Percentiles rank a stretch among this genome's conserved stretches.
Evolutionary conservation across 1,140 invertebrate species (phyloP).

Genomic region (Drosophila tropicalis): DNA sequence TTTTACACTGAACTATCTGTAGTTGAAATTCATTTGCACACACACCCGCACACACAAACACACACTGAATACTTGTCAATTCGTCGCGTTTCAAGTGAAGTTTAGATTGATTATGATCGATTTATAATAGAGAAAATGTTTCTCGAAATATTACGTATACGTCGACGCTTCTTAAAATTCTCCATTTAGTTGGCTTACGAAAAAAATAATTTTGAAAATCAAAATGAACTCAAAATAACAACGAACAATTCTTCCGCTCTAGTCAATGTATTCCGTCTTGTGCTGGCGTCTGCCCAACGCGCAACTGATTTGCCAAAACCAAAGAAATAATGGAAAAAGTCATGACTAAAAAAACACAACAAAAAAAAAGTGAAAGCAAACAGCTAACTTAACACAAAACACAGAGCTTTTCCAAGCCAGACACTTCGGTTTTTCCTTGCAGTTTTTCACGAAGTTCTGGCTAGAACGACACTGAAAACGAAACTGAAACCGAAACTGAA

Average conservation of each 20-base stretch:
- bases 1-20: no score
- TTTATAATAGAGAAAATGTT: no score
- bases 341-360: constrained; percentile 3
- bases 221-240: constrained; percentile 13
- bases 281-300: constrained; percentile 67
- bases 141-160: no score
- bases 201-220: background rate
- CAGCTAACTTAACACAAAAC: constrained; percentile 3
- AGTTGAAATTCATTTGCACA: background rate
- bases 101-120: no score
- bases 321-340: constrained; percentile 20
- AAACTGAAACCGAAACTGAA: constrained; percentile 21
- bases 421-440: constrained; percentile 55
- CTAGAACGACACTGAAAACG: constrained; percentile 18
- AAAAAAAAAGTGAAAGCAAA: constrained; percentile 21
- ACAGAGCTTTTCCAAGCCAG: constrained; percentile 45
- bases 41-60: no score
- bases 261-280: constrained; percentile 28
- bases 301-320: constrained; percentile 60
- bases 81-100: no score
- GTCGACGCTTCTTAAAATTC: no score
- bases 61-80: no score
- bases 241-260: constrained; percentile 33
- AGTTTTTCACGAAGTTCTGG: constrained; percentile 35
- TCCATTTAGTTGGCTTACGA: background rate